Percentiles rank a stretch among this genome's conserved stretches.
Evolutionary conservation across 2,888 invertebrate genomes (phyloP).

Genomic region (Tipula confusa): DNA sequence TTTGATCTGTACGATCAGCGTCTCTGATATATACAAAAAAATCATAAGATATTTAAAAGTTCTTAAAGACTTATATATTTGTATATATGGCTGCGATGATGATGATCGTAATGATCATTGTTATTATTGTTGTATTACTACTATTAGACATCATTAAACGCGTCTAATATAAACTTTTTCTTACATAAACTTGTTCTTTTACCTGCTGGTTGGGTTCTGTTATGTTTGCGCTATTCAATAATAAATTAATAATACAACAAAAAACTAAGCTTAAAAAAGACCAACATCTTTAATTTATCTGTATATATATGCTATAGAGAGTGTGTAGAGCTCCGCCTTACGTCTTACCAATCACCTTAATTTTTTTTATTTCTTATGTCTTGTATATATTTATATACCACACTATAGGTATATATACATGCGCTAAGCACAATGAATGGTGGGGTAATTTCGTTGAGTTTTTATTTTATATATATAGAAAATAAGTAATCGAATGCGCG

Average conservation of each 20-base stretch:
- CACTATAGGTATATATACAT: not conserved
- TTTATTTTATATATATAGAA: not conserved
- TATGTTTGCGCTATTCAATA: not conserved
- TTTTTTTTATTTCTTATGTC: not conserved
- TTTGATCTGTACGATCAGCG: not conserved
- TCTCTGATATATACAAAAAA: not conserved
- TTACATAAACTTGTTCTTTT: conserved; percentile 1
- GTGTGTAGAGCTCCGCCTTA: not conserved
- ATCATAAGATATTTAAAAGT: not conserved
- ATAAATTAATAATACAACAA: not conserved
- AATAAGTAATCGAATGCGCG: not conserved
- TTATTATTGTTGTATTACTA: not conserved
- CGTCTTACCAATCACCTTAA: conserved; percentile 20
- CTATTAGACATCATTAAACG: conserved; percentile 4
- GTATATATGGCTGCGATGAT: not conserved
- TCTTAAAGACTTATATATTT: not conserved
- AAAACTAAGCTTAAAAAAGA: not conserved
- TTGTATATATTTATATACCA: not conserved
- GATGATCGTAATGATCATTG: not conserved
- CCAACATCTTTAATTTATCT: not conserved
- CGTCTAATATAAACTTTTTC: not conserved
- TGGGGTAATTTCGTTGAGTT: not conserved
- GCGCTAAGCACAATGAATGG: not conserved
- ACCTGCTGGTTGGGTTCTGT: not conserved
- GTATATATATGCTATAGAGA: not conserved